Percentiles rank a stretch among this genome's conserved stretches.
Conservation (phyloP, 2,888 invertebrate species). For the Epistrophe grossulariae region DNA sequence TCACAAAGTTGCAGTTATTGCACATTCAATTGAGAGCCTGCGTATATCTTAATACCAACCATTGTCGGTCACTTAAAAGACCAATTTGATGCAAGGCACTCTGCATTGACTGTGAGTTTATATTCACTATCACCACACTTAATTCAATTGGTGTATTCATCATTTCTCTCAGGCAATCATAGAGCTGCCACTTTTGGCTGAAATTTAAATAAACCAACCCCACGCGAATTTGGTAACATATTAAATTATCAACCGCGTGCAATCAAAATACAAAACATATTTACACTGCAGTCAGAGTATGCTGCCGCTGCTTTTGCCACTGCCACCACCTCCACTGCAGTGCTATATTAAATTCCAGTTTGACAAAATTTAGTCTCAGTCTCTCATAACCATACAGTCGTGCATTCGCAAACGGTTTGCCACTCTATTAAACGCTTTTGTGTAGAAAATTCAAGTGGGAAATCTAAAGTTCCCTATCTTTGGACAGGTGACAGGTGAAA, state of each 20-base stretch:
- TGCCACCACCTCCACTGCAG: neutral
- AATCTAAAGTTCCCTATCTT: constrained; percentile 1
- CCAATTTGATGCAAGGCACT: neutral
- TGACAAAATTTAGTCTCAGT: neutral
- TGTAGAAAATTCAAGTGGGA: constrained; percentile 23
- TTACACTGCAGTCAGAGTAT: constrained; percentile 17
- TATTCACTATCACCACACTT: constrained; percentile 6
- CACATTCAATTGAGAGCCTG: neutral
- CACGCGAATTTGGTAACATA: constrained; percentile 49
- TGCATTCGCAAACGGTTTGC: constrained; percentile 36
- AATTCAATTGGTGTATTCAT: constrained; percentile 34
- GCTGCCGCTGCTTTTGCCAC: neutral
- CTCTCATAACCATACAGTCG: neutral
- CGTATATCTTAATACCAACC: constrained; percentile 10
- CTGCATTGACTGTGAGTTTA: neutral
- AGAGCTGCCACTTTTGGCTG: constrained; percentile 24
- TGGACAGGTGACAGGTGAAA: constrained; percentile 17
- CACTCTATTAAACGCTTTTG: constrained; percentile 58
- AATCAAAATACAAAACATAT: constrained; percentile 67
- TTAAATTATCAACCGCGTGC: constrained; percentile 60
- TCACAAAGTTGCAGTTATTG: constrained; percentile 17
- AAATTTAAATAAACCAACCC: constrained; percentile 59
- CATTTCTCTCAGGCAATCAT: constrained; percentile 33
- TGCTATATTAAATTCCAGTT: neutral
- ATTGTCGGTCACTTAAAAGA: constrained; percentile 52